These are phyloP conservation scores for Porphyrio hochstetteri DNA, from an alignment of 2,113 vertebrate genomes.

Conservation along the genomic window DNA sequence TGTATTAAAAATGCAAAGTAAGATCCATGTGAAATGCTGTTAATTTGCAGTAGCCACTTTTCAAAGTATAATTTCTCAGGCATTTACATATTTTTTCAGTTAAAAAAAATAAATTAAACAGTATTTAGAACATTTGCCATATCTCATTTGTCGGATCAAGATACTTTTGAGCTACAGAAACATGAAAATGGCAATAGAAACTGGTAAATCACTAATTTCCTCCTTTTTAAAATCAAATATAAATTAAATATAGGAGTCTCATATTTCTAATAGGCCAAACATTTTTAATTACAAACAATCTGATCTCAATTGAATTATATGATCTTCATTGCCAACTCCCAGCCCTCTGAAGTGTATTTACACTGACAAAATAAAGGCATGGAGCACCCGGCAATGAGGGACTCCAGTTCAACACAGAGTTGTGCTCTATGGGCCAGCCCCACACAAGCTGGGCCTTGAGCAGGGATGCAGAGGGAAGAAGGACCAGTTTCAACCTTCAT, in stretches of 20 bases:
- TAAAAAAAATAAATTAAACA: slow-evolving; percentile 46
- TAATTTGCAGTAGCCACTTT: slow-evolving; percentile 68
- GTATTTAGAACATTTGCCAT: slow-evolving; percentile 43
- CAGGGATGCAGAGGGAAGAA: background rate
- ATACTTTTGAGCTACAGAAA: slow-evolving; percentile 22
- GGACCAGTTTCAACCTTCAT: background rate
- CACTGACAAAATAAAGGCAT: background rate
- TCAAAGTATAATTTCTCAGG: slow-evolving; percentile 64
- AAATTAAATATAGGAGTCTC: background rate
- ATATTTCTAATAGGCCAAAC: background rate
- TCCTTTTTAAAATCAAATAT: background rate
- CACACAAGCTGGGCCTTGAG: background rate
- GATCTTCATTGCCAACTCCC: background rate
- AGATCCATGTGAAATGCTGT: slow-evolving; percentile 61
- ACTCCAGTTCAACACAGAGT: background rate
- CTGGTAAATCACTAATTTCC: slow-evolving; percentile 6
- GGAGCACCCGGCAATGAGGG: background rate
- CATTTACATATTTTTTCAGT: slow-evolving; percentile 66
- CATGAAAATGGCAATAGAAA: background rate
- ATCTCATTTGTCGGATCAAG: slow-evolving; percentile 29
- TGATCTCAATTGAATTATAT: background rate
- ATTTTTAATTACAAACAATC: slow-evolving; percentile 10
- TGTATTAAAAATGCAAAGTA: slow-evolving; percentile 74
- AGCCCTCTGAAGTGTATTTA: background rate
- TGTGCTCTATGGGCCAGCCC: background rate